Percentiles rank a stretch among this genome's conserved stretches.
These are phyloP conservation scores for Fopius arisanus DNA, from an alignment of 1,140 invertebrate genomes.

Conservation along the genomic window DNA sequence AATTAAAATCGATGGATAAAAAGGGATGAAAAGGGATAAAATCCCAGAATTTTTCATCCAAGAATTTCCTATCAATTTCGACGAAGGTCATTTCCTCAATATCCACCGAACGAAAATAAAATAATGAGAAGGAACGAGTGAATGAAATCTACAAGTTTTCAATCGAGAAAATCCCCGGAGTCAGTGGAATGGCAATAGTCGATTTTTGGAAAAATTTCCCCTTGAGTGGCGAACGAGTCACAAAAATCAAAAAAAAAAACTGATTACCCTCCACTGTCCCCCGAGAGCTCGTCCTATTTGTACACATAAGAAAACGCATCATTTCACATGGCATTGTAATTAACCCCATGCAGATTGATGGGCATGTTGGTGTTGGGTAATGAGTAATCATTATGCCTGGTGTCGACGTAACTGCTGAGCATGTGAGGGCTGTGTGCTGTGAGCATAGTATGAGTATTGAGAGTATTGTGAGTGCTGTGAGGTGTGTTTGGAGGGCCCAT, in stretches of 20 bases:
- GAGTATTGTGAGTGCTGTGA: slow-evolving; percentile 58
- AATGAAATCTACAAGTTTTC: no score
- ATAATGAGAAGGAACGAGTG: no score
- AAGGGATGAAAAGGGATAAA: no score
- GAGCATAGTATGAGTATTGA: slow-evolving; percentile 61
- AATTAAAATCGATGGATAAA: no score
- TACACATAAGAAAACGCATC: slow-evolving; percentile 29
- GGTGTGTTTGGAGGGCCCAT: slow-evolving; percentile 66
- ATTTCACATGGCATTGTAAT: slow-evolving; percentile 76
- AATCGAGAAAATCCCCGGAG: no score
- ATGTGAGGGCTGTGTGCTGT: slow-evolving; percentile 55
- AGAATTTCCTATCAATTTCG: no score
- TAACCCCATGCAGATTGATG: slow-evolving; percentile 75
- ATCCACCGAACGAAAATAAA: no score
- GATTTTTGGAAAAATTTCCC: background rate
- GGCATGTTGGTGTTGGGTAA: slow-evolving; percentile 64
- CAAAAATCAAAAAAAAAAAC: no score
- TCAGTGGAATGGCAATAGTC: no score
- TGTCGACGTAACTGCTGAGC: slow-evolving; percentile 54
- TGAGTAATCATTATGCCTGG: slow-evolving; percentile 56
- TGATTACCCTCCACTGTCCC: background rate
- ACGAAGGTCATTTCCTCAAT: no score
- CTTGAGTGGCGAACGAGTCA: no score
- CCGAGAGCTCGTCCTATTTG: slow-evolving; percentile 20
- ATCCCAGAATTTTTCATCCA: no score